Percentiles rank a stretch among this genome's conserved stretches.
These are phyloP conservation scores for Hippasteria phrygiana DNA, from an alignment of 53 echinoderm and acorn worm species.

Conservation along the genomic window DNA sequence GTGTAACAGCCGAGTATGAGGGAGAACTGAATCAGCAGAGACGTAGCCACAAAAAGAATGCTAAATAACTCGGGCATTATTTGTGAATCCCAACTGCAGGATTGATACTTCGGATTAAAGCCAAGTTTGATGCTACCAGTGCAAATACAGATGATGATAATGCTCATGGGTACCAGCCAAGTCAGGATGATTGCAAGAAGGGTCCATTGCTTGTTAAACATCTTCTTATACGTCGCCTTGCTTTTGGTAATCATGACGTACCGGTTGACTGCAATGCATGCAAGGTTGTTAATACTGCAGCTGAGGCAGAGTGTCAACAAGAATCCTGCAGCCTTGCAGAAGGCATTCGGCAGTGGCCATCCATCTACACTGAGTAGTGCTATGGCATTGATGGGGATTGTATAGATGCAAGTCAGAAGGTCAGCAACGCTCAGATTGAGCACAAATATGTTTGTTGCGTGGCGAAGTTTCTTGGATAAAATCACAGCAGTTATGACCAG, in stretches of 20 bases:
- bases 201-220: neutral
- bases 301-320: neutral
- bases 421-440: conserved; percentile 39
- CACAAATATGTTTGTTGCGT: conserved; percentile 58
- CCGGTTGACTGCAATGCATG: conserved; percentile 37
- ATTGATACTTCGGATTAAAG: conserved; percentile 22
- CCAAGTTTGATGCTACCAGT: neutral
- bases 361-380: neutral
- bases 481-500: neutral
- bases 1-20: conserved; percentile 55
- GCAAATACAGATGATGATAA: neutral
- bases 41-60: neutral
- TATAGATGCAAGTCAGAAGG: conserved; percentile 16
- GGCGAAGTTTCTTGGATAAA: neutral
- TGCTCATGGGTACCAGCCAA: conserved; percentile 13
- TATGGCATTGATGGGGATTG: neutral
- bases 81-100: neutral
- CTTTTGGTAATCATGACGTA: conserved; percentile 12
- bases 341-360: neutral
- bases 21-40: conserved; percentile 9
- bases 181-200: conserved; percentile 8
- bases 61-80: neutral
- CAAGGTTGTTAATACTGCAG: conserved; percentile 34
- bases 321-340: conserved; percentile 5
- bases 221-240: conserved; percentile 10